These are phyloP conservation scores for Reticulitermes lucifugus DNA, from an alignment of 2,888 invertebrate genomes.

Conservation along the genomic window DNA sequence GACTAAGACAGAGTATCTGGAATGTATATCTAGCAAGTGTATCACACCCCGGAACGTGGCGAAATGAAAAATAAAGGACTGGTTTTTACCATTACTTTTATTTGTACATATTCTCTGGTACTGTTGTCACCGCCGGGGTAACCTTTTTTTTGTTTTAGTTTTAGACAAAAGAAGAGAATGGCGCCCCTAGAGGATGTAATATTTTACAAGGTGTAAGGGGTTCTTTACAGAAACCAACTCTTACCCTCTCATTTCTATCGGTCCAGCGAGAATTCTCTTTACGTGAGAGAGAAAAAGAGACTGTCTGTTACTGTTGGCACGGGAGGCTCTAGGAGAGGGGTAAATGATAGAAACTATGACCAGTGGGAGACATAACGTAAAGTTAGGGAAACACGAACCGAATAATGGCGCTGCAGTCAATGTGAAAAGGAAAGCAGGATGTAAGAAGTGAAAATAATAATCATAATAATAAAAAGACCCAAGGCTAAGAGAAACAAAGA, in stretches of 20 bases:
- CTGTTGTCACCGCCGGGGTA: not conserved
- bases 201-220: slow-evolving; percentile 30
- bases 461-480: slow-evolving; percentile 1
- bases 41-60: too few relatives aligned
- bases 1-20: too few relatives aligned
- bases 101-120: not conserved
- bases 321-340: slow-evolving; percentile 12
- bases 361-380: slow-evolving; percentile 34
- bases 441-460: slow-evolving; percentile 14
- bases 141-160: slow-evolving; percentile 21
- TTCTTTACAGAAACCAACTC: slow-evolving; percentile 23
- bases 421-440: slow-evolving; percentile 1
- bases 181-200: not conserved
- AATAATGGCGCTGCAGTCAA: not conserved
- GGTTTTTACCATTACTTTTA: not conserved
- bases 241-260: slow-evolving; percentile 31
- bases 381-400: slow-evolving; percentile 7
- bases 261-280: slow-evolving; percentile 21
- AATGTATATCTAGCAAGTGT: too few relatives aligned
- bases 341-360: slow-evolving; percentile 38
- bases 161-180: slow-evolving; percentile 21
- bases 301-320: slow-evolving; percentile 30
- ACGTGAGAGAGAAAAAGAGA: slow-evolving; percentile 11
- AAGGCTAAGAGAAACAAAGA: slow-evolving; percentile 12
- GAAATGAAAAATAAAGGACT: too few relatives aligned